Evolutionary conservation across 2,888 invertebrate species (phyloP), one percentile per base, ranked within the genome.

Genomic region (Syrphus vitripennis): DNA sequence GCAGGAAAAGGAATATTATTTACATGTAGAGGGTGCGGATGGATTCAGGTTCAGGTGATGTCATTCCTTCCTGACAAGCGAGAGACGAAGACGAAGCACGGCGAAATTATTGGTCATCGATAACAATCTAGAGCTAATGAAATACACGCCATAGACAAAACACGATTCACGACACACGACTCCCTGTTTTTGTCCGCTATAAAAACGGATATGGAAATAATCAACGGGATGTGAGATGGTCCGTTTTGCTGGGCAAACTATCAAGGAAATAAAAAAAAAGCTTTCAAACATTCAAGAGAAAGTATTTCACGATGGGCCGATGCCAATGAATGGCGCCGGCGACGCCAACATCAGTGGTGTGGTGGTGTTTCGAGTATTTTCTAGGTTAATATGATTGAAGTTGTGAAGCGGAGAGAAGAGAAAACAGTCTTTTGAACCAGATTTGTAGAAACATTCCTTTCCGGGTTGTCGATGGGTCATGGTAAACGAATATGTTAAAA

Each of bases 101-200:
- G n/a, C n/a, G n/a, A 86, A 50, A 67, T n/a, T n/a, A 86, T 86
- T 86, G 77, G 42, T 45, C 69, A 82, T 86, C 77, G 77, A 82
- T 86, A 37, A 48, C 19, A 72, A 59, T 42, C 45, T 45, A 19
- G 42, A 29, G 59, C 67, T 72, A 63, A 76, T 34, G 50, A 67
- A 67, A 65, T 63, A 83, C 67, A 65, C 70, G 57, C 31, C 50
- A 71, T n/a, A 21, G 12, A 45, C 16, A 19, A 14, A 10, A 9
- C 69, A 57, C 31, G 7, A 24, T 1, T 14, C 24, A 24, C 2
- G 12, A 21, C 5, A 19, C 34, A 14, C 16, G 16, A 59, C 21
- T 7, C 19, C 29, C 34, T 65, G n/a, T 34, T 67, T 50, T 34
- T 31, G 37, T 19, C 24, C 2, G 7, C 19, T 1, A 65, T 14